Base-by-base conservation (phyloP, 2,888 invertebrate genomes). In the Tetragonisca angustula region DNA sequence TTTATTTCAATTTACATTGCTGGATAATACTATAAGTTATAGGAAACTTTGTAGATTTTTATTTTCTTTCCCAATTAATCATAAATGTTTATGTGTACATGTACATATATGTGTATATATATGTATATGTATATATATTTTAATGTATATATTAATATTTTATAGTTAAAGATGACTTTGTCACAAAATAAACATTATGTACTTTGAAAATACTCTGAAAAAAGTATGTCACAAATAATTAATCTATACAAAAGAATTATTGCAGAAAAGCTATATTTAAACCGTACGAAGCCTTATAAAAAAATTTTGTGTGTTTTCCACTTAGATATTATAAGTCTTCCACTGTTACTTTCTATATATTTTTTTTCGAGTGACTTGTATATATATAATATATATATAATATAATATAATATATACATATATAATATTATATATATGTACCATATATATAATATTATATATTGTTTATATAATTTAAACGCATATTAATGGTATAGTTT, bases 111-210 rank as follows among this genome's bases (percentile, higher is more conserved):
- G 75, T 78, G 75, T 79, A 79, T 83, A 71, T 81, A 19, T 81
- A 56, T 85, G 80, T 76, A 76, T 80, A 77, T 32, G 32, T 32
- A 32, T 32, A 36, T 82, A 89, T 80, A 81, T 83, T 84, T 83
- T 81, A 87, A 17, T 83, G 71, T 83, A 88, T 81, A 87, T 83
- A 83, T 83, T 90, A 89, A 89, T 88, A 87, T 88, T 84, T 89
- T 80, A 86, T 88, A 91, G 88, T 89, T 90, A 91, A 90, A 93
- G 89, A 87, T 89, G 87, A 88, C 87, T 90, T 77, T 89, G 87
- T 88, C 81, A 87, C 84, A 84, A 75, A 70, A 81, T 90, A 87
- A 84, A 87, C 88, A 73, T 84, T 83, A 83, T 62, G 65, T 84
- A 89, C 85, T 85, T 84, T 78, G 62, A 43, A 43, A 43, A 43